Base-by-base conservation (phyloP, 2,113 vertebrate species). In the Herpailurus yagouaroundi region DNA sequence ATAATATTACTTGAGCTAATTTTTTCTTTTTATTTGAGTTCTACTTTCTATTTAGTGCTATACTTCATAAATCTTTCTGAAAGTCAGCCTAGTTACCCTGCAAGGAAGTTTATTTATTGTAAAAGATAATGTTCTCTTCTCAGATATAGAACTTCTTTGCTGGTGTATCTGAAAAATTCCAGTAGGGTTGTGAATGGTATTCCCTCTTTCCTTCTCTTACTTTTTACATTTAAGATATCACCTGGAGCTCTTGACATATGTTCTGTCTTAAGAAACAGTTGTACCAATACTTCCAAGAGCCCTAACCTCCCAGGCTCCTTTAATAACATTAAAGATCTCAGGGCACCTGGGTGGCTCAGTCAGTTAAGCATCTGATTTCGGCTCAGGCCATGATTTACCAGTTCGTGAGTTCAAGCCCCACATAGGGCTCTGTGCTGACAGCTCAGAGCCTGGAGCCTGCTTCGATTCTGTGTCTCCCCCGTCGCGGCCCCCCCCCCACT, bases 51-150 rank as follows among this genome's bases (percentile, higher is more conserved):
- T 95, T 92, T 97, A 93, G 68, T 95, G 55, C 82, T 90, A 0
- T 64, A 31, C 15, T 89, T 96, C 48, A 74, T 84, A 84, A 76
- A 3, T 11, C 76, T 83, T 83, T 97, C 63, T 98, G 88, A 95
- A 98, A 97, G 96, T 96, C 2, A 4, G 60, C 95, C 41, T 97
- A 94, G 81, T 55, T 36, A 91, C 66, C 21, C 90, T 86, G 36
- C 33, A 94, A 45, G 80, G 66, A 96, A 96, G 48, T 95, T 97
- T 97, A 16, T 98, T 97, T 92, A n/a, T 81, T 87, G n/a, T 57
- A 96, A 98, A 98, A 89, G 64, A 86, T 79, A 60, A 68, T 96
- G 38, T 88, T 96, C 33, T 88, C 36, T 71, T 96, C 63, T 96
- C 33, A 94, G 91, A 33, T 84, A 14, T 14, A 84, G 14, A 69